Evolutionary conservation across 2,888 invertebrate genomes (phyloP), one percentile per base, ranked within the genome.

Genomic region (Gastrophysa polygoni): DNA sequence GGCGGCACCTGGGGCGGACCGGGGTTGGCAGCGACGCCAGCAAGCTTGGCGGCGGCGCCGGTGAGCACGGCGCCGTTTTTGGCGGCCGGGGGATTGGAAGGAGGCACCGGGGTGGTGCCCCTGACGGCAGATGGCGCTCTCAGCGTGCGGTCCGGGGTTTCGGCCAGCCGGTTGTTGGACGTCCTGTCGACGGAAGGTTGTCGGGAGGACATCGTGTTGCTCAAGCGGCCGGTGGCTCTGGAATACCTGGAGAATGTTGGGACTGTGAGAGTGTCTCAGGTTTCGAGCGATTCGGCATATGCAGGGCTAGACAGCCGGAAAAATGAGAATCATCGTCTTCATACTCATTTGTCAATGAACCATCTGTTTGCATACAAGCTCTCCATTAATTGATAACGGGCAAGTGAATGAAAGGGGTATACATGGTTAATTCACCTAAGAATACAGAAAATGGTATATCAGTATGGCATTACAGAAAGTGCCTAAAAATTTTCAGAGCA

Each of bases 141-240:
- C 57, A 78, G 73, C 66, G 82, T 83, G 73, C 85, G 82, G 43
- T 83, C 83, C 18, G 83, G 81, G 8, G 80, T 79, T 67, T 82
- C 82, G 59, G 77, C 72, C 5, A 76, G 69, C 34, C 72, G 69
- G 20, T 63, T 49, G 20, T 46, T 47, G 16, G 75, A 68, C 14
- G 74, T 71, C 67, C 90, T 87, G 77, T 94, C 92, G 57, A 93
- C 88, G 14, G 93, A 92, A 29, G 92, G 86, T 77, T 92, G 92
- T 62, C 93, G 86, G 0, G 92, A 92, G 69, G 86, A 86, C 16
- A 80, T 74, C n/a, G 81, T 76, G 56, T 77, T 77, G 71, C 85
- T 85, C 68, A 88, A 78, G 61, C 88, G 82, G 69, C 87, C 87
- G 52, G 88, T 85, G 20, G 91, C 89, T 65, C 91, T 85, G 4